Evolutionary conservation across 2,113 vertebrate species (phyloP).

Genomic region (Macquaria australasica): DNA sequence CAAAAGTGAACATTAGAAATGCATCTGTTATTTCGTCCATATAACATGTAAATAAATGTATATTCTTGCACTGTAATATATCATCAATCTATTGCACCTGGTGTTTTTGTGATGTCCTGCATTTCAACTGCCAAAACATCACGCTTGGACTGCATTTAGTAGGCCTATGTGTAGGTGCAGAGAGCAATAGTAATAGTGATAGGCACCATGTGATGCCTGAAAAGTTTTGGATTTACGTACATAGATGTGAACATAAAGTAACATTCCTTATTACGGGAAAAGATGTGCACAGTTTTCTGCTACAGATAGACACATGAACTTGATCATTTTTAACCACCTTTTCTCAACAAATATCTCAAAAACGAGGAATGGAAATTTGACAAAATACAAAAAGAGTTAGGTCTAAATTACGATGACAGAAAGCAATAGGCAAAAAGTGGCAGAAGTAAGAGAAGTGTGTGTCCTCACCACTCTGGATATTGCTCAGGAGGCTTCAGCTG

Average conservation of each 20-base stretch:
- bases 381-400: background rate
- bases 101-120: background rate
- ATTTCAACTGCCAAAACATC: background rate
- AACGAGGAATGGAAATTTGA: background rate
- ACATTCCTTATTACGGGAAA: background rate
- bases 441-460: background rate
- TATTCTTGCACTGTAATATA: background rate
- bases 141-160: background rate
- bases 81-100: background rate
- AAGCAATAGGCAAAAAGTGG: background rate
- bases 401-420: background rate
- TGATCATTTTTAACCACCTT: background rate
- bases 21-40: background rate
- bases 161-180: background rate
- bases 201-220: background rate
- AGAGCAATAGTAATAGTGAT: background rate
- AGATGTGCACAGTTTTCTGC: background rate
- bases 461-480: slow-evolving; percentile 92
- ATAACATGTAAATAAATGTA: too few species aligned
- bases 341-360: background rate
- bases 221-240: background rate
- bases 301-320: background rate
- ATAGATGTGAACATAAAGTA: background rate
- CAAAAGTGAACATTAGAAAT: background rate
- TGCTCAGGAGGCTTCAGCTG: slow-evolving; percentile 85